Conservation (phyloP, 2,888 invertebrate species). For the Salticus scenicus region DNA sequence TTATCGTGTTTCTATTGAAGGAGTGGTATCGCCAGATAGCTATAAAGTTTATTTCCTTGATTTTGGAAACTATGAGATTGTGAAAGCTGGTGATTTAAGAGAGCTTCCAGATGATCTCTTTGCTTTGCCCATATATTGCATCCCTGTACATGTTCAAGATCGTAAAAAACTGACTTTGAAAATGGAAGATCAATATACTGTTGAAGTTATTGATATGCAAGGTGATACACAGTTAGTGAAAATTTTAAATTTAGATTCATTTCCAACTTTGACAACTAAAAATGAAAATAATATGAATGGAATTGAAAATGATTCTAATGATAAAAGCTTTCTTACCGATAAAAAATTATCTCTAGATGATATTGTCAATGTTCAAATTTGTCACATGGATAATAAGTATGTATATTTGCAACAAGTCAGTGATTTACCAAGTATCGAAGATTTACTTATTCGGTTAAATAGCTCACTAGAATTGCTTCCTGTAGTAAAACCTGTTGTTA, state of each 20-base stretch:
- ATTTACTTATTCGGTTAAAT: constrained; percentile 10
- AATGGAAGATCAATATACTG: constrained; percentile 1
- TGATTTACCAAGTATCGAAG: constrained; percentile 9
- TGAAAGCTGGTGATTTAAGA: constrained; percentile 16
- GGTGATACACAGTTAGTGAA: neutral
- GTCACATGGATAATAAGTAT: neutral
- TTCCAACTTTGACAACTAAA: no score
- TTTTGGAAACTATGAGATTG: constrained; percentile 37
- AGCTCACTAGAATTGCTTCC: neutral
- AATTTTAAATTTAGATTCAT: neutral
- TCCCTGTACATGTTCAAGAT: constrained; percentile 14
- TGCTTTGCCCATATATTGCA: constrained; percentile 29
- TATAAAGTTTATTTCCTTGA: constrained; percentile 37
- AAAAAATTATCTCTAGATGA: constrained; percentile 10
- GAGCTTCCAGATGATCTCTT: constrained; percentile 34
- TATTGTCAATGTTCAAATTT: neutral
- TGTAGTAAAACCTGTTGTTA: neutral
- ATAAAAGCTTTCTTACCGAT: neutral
- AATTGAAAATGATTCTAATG: neutral
- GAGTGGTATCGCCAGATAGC: neutral
- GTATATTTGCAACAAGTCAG: constrained; percentile 24
- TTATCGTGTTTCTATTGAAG: constrained; percentile 28
- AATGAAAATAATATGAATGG: no score
- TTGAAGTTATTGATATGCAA: constrained; percentile 22
- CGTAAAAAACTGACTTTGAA: neutral